These are phyloP conservation scores for mouse (Mus musculus) DNA, from an alignment of 2,113 vertebrate species.

Conservation along the genomic window GRCm39 chr3:79176501-79177000, in stretches of 20 bases:
- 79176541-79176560: too few species aligned
- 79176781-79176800: not conserved
- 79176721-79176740: not conserved
- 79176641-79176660: not conserved
- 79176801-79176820: not conserved
- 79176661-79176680: not conserved
- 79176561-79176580: not conserved
- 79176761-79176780: not conserved
- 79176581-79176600: not conserved
- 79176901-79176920: not conserved
- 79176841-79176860: not conserved
- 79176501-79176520: not conserved
- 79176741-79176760: not conserved
- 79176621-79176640: not conserved
- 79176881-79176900: not conserved
- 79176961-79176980: not conserved
- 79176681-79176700: not conserved
- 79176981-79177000: not conserved
- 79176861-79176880: not conserved
- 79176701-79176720: not conserved
- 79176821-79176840: not conserved
- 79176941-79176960: not conserved
- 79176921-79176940: not conserved
- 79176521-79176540: not conserved
- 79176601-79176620: not conserved